Conservation (phyloP, 2,888 invertebrate species). For the Trachelus stipa region DNA sequence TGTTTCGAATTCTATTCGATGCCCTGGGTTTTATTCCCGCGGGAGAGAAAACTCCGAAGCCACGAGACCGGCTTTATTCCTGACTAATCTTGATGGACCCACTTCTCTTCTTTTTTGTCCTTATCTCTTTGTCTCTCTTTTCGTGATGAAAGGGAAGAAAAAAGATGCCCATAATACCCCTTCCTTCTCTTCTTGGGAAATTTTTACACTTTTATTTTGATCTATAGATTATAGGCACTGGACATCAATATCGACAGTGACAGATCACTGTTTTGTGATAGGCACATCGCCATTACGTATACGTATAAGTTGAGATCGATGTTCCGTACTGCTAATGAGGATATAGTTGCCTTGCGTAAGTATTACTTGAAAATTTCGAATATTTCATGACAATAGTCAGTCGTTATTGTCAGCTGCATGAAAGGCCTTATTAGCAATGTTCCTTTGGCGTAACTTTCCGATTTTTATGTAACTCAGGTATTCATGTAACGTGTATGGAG, state of each 20-base stretch:
- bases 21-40: conserved; percentile 3
- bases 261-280: not conserved
- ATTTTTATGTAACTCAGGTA: not conserved
- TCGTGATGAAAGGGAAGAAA: not conserved
- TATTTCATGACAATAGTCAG: not conserved
- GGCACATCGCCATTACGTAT: not conserved
- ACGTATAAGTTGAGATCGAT: not conserved
- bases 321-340: not conserved
- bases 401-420: not conserved
- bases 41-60: conserved; percentile 1
- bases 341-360: not conserved
- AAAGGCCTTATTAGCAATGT: not conserved
- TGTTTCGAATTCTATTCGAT: conserved; percentile 45
- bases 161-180: not conserved
- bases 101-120: not conserved
- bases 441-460: not conserved
- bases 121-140: not conserved
- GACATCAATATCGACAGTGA: not conserved
- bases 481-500: not conserved
- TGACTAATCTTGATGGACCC: not conserved
- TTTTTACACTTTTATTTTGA: not conserved
- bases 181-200: not conserved
- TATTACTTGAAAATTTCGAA: not conserved
- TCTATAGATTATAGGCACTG: not conserved
- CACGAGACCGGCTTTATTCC: not conserved